phyloP scores from a whole-genome alignment of 64 coral and sea anemone species.

The Acropora tenuis region DNA sequence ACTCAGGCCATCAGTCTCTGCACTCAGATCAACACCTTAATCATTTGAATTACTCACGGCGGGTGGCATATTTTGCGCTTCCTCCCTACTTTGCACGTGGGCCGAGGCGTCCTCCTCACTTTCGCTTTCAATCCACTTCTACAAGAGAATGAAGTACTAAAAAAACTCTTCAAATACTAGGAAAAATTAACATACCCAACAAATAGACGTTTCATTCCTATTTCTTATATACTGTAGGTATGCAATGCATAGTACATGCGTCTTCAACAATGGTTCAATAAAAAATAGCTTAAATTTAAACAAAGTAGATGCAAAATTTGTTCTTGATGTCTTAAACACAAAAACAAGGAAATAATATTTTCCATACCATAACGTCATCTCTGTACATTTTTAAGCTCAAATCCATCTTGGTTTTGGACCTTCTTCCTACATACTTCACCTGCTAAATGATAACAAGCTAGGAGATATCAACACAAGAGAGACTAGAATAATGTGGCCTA shows the following conservation, averaged over 20 bases:
- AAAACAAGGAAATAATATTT: background rate
- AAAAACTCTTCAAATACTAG: too few relatives aligned
- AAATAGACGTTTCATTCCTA: too few relatives aligned
- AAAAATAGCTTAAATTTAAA: too few relatives aligned
- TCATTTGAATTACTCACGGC: background rate
- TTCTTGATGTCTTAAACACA: background rate
- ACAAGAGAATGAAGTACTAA: background rate
- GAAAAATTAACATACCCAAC: too few relatives aligned
- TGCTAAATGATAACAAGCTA: background rate
- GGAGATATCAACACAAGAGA: too few relatives aligned
- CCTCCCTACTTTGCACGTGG: conserved; percentile 16
- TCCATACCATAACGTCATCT: conserved; percentile 68
- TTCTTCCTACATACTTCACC: conserved; percentile 76
- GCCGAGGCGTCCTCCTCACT: conserved; percentile 32
- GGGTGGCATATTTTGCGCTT: background rate
- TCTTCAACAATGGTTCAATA: too few relatives aligned
- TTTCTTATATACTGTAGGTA: too few relatives aligned
- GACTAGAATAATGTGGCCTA: too few relatives aligned
- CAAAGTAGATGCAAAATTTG: too few relatives aligned
- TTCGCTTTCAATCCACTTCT: conserved; percentile 84
- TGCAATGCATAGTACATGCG: too few relatives aligned
- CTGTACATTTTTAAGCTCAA: conserved; percentile 86
- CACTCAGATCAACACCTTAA: background rate
- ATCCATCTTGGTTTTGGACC: conserved; percentile 93
- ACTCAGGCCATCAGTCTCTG: background rate